These are phyloP conservation scores for Acheta domesticus DNA, from an alignment of 2,888 invertebrate genomes.

Conservation along the genomic window DNA sequence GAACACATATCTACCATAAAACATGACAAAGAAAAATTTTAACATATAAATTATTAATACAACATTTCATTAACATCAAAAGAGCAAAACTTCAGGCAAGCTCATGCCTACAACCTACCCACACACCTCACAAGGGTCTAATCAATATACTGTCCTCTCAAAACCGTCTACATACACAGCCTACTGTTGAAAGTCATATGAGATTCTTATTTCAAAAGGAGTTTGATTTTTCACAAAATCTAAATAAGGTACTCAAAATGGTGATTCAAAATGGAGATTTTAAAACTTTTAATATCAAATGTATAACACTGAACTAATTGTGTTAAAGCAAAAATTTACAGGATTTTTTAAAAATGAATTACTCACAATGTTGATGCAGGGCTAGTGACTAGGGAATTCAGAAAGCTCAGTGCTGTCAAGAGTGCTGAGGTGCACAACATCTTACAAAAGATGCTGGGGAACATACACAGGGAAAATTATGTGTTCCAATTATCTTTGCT, in stretches of 20 bases:
- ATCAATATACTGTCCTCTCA: too few relatives aligned
- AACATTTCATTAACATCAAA: constrained; percentile 18
- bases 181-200: too few relatives aligned
- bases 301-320: too few relatives aligned
- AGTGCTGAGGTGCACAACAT: constrained; percentile 1
- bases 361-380: constrained; percentile 2
- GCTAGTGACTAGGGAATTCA: neutral
- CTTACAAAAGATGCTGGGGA: constrained; percentile 1
- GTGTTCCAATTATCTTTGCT: too few relatives aligned
- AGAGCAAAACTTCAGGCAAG: neutral
- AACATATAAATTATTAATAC: neutral
- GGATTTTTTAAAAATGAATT: neutral
- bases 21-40: neutral
- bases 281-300: too few relatives aligned
- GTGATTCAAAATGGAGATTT: too few relatives aligned
- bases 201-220: too few relatives aligned
- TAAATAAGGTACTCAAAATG: too few relatives aligned
- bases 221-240: too few relatives aligned
- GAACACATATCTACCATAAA: neutral
- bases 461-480: neutral
- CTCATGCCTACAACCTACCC: neutral
- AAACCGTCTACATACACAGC: too few relatives aligned
- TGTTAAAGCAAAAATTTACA: neutral
- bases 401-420: neutral
- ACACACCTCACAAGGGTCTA: neutral